Conservation (phyloP, 37 sponge, comb jelly and placozoan genomes). For the Cliona cf. orientalis region DNA sequence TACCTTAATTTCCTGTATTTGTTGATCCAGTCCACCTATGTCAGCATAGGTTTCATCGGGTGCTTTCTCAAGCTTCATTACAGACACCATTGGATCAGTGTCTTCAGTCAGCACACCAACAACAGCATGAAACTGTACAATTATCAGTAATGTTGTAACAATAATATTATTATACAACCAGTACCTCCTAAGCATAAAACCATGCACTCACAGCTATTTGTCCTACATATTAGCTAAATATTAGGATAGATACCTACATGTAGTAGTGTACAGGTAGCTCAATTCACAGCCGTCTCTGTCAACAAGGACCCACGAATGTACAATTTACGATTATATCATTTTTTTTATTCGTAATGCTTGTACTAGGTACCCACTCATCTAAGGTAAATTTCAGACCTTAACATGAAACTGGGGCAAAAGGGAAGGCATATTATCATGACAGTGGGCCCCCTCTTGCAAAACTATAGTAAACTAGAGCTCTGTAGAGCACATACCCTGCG, state of each 20-base stretch:
- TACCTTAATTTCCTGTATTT: slow-evolving; percentile 98
- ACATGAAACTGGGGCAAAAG: too few species aligned
- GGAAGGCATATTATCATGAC: too few species aligned
- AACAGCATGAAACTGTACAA: slow-evolving; percentile 92
- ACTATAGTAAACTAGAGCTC: too few species aligned
- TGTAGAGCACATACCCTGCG: too few species aligned
- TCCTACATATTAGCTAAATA: background rate
- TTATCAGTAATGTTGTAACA: background rate
- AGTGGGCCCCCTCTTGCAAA: too few species aligned
- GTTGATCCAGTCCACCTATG: slow-evolving; percentile 95
- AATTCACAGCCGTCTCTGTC: too few species aligned
- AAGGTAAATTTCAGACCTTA: too few species aligned
- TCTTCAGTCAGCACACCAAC: slow-evolving; percentile 97
- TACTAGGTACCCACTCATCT: too few species aligned
- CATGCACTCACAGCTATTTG: background rate
- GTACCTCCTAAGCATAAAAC: background rate
- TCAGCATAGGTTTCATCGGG: slow-evolving; percentile 98
- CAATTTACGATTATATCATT: too few species aligned
- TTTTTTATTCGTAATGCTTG: too few species aligned
- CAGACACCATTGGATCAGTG: slow-evolving; percentile 98
- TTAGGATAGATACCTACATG: background rate
- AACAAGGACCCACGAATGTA: too few species aligned
- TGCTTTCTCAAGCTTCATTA: slow-evolving; percentile 99
- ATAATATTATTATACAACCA: background rate
- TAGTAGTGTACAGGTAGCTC: background rate